Conservation (phyloP, 1,140 invertebrate genomes). For the Antheraea pernyi region DNA sequence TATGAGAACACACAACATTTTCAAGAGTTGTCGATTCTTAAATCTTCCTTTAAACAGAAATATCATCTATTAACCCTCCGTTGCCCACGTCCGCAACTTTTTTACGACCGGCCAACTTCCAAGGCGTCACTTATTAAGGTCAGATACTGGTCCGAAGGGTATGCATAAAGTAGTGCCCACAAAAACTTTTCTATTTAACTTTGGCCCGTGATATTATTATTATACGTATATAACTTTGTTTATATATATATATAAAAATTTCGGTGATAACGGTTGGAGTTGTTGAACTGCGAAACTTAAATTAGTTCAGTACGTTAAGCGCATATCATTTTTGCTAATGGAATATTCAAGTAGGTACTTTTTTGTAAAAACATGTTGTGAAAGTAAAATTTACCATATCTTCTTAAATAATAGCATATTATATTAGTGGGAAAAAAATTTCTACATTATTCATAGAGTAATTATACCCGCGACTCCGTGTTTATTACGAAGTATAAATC, state of each 20-base stretch:
- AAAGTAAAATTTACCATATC: too few species aligned
- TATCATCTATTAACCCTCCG: slow-evolving; percentile 21
- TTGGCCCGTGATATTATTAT: slow-evolving; percentile 38
- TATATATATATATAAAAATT: slow-evolving; percentile 12
- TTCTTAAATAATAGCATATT: too few species aligned
- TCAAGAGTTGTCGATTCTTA: not conserved
- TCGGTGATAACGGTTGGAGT: slow-evolving; percentile 12
- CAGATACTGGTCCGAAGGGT: slow-evolving; percentile 36
- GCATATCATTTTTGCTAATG: not conserved
- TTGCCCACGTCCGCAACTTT: slow-evolving; percentile 28
- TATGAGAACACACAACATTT: too few species aligned
- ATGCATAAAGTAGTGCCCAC: slow-evolving; percentile 37
- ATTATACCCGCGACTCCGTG: too few species aligned
- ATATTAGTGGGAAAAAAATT: too few species aligned
- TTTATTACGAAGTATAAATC: too few species aligned
- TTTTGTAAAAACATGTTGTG: too few species aligned
- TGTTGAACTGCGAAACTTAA: slow-evolving; percentile 31
- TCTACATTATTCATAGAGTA: too few species aligned
- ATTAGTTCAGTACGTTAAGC: slow-evolving; percentile 21
- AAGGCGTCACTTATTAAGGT: slow-evolving; percentile 38
- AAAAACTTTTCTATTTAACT: slow-evolving; percentile 65
- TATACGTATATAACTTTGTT: slow-evolving; percentile 25
- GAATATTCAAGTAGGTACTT: not conserved
- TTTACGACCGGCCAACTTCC: slow-evolving; percentile 35
- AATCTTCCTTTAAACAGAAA: slow-evolving; percentile 19